Percentiles rank a stretch among this genome's conserved stretches.
Evolutionary conservation across 2,888 invertebrate species (phyloP).

Genomic region (Drosophila birchii): DNA sequence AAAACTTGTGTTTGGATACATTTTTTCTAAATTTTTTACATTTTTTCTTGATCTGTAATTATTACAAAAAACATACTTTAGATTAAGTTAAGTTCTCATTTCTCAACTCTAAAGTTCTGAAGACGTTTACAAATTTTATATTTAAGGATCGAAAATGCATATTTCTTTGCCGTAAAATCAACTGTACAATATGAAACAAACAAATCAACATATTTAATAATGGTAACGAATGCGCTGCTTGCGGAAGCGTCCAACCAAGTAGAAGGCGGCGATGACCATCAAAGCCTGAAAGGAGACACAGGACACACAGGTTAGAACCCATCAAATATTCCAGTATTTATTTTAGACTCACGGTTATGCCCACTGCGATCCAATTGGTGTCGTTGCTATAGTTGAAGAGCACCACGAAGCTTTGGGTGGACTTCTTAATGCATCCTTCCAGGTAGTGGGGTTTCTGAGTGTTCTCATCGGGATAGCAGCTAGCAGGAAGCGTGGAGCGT

Average conservation of each 20-base stretch:
- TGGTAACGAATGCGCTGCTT: slow-evolving; percentile 64
- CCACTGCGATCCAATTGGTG: slow-evolving; percentile 68
- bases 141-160: not conserved
- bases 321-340: not conserved
- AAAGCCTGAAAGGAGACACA: slow-evolving; percentile 58
- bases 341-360: slow-evolving; percentile 58
- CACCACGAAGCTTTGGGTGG: slow-evolving; percentile 50
- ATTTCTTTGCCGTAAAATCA: not conserved
- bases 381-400: slow-evolving; percentile 58
- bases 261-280: slow-evolving; percentile 69
- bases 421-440: slow-evolving; percentile 67
- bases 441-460: slow-evolving; percentile 37
- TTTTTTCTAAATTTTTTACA: not conserved
- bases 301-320: not conserved
- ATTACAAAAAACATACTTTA: not conserved
- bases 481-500: slow-evolving; percentile 58
- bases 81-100: no score
- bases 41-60: not conserved
- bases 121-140: not conserved
- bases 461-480: slow-evolving; percentile 62
- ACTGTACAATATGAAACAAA: not conserved
- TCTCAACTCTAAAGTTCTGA: not conserved
- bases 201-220: slow-evolving; percentile 51
- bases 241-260: slow-evolving; percentile 72
- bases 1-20: no score